Conservation (phyloP, 1,140 invertebrate genomes). For the Ceratina australensis region DNA sequence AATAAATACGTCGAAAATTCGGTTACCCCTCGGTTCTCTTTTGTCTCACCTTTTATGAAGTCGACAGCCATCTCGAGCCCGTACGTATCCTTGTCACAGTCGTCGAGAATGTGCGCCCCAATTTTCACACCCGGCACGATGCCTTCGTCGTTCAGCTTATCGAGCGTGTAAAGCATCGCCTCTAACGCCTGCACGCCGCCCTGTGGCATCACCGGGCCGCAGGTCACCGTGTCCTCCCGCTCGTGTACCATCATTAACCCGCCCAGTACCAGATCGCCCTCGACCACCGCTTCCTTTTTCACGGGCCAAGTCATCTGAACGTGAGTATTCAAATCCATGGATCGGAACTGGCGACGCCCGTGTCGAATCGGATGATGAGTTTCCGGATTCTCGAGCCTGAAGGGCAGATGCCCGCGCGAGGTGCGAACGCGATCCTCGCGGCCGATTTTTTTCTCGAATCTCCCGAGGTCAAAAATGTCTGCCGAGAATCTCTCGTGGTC, state of each 20-base stretch:
- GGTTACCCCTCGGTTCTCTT: not conserved
- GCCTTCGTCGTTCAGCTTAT: slow-evolving; percentile 87
- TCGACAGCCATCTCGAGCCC: slow-evolving; percentile 97
- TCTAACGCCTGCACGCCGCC: slow-evolving; percentile 95
- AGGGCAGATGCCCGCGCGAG: not conserved
- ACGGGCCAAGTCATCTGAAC: slow-evolving; percentile 85
- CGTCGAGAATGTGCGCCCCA: slow-evolving; percentile 94
- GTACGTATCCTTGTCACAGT: slow-evolving; percentile 98
- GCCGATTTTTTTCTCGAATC: not conserved
- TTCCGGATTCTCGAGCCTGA: slow-evolving; percentile 53
- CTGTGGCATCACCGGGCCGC: slow-evolving; percentile 96
- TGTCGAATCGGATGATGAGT: slow-evolving; percentile 66
- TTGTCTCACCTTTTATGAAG: slow-evolving; percentile 93
- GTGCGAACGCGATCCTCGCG: not conserved
- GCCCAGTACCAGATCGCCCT: slow-evolving; percentile 91
- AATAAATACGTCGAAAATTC: no score
- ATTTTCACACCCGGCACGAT: slow-evolving; percentile 88
- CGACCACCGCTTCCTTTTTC: slow-evolving; percentile 91
- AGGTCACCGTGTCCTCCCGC: slow-evolving; percentile 89
- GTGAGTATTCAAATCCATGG: slow-evolving; percentile 54
- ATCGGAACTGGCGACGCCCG: slow-evolving; percentile 60
- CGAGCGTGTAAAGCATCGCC: slow-evolving; percentile 95
- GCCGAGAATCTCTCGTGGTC: not conserved
- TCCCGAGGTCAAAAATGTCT: not conserved
- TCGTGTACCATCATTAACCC: slow-evolving; percentile 98